Conservation (phyloP, 2,113 vertebrate species). For the Passer domesticus region DNA sequence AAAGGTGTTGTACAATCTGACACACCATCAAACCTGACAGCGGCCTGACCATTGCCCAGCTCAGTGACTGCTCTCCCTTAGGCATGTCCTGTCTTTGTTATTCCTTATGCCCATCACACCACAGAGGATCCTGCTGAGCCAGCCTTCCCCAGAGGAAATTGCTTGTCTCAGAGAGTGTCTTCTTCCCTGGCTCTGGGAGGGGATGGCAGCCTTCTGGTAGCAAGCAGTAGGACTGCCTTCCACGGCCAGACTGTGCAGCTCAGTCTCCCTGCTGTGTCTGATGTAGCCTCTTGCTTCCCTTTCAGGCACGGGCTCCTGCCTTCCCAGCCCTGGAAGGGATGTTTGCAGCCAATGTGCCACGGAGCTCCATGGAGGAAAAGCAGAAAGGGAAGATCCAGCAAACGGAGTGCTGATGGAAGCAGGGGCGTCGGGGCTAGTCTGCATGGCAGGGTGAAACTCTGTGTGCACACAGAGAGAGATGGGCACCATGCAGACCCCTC, state of each 20-base stretch:
- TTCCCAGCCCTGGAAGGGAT: slow-evolving; percentile 47
- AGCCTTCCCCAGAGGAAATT: background rate
- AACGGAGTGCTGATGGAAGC: slow-evolving; percentile 11
- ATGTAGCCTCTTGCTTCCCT: background rate
- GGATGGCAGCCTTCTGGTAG: background rate
- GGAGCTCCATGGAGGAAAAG: background rate
- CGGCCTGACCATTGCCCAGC: background rate
- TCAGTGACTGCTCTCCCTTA: background rate
- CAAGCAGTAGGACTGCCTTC: background rate
- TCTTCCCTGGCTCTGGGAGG: background rate
- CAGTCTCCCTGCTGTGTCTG: background rate
- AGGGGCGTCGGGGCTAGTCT: background rate
- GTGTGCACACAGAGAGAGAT: background rate
- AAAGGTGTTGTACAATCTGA: background rate
- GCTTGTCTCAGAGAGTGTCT: background rate
- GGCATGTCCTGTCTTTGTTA: background rate
- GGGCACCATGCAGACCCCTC: background rate
- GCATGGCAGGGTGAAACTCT: background rate
- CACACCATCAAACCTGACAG: background rate
- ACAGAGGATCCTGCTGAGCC: background rate
- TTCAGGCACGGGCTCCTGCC: background rate
- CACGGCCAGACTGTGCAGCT: background rate
- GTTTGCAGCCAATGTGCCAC: background rate
- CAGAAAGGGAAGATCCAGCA: slow-evolving; percentile 37
- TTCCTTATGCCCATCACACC: background rate